Conservation (phyloP, 1,140 invertebrate species). For the Aphelinus atriplicis region DNA sequence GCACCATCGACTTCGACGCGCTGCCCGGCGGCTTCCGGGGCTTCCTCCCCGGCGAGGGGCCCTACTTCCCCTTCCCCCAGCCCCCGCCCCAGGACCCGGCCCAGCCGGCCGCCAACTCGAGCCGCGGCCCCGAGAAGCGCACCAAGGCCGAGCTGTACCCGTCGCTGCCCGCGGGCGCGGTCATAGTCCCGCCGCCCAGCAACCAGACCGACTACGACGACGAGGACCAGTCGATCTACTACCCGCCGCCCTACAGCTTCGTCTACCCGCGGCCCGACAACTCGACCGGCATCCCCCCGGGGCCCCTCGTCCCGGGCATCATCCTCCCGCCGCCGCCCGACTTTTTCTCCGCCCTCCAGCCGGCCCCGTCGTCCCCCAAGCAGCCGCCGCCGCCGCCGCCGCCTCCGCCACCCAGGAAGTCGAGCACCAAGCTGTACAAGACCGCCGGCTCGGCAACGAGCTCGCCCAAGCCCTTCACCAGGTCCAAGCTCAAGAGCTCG, state of each 20-base stretch:
- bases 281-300: constrained; percentile 79
- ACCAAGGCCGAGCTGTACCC: constrained; percentile 65
- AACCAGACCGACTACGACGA: constrained; percentile 81
- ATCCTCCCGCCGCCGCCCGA: constrained; percentile 86
- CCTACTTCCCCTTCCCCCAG: constrained; percentile 51
- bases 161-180: constrained; percentile 73
- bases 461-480: constrained; percentile 49
- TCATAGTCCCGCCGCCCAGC: constrained; percentile 76
- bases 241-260: constrained; percentile 89
- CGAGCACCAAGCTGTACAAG: constrained; percentile 61
- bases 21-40: constrained; percentile 54
- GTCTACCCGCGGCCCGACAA: constrained; percentile 78
- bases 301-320: constrained; percentile 87
- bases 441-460: constrained; percentile 55
- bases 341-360: constrained; percentile 78
- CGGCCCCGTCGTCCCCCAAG: not conserved
- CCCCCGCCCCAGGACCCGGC: constrained; percentile 40
- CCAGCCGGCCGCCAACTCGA: constrained; percentile 64
- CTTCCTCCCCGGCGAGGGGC: constrained; percentile 56
- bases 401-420: constrained; percentile 53
- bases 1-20: constrained; percentile 46
- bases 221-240: constrained; percentile 89
- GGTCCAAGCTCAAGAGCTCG: constrained; percentile 47
- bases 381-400: not conserved
- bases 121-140: constrained; percentile 19